These are phyloP conservation scores for Zoanthus sociatus DNA, from an alignment of 92 coral and sea anemone species.

Conservation along the genomic window DNA sequence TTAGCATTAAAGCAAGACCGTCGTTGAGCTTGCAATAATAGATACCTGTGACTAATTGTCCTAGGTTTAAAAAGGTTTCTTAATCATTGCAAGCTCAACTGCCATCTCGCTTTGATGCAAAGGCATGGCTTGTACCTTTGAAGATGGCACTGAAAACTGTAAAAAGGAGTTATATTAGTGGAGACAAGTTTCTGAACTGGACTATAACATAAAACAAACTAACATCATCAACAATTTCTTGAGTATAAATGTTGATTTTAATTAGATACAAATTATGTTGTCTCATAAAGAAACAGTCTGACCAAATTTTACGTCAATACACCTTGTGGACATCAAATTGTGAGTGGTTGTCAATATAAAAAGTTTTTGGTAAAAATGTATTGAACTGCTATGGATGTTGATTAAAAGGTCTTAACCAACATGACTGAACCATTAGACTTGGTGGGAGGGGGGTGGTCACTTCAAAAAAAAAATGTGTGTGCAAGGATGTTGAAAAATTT, in stretches of 20 bases:
- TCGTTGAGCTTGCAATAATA: neutral
- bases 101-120: conserved; percentile 20
- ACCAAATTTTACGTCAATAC: conserved; percentile 4
- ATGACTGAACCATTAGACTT: neutral
- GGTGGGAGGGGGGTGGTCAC: no score
- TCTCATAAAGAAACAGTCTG: neutral
- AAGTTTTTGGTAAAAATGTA: neutral
- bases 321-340: neutral
- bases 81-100: neutral
- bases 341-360: neutral
- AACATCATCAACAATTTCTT: conserved; percentile 18
- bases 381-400: neutral
- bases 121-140: conserved; percentile 7
- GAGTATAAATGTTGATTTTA: neutral
- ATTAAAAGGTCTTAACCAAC: neutral
- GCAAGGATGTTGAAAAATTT: no score
- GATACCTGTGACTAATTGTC: conserved; percentile 18
- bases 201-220: conserved; percentile 12
- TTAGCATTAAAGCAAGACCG: neutral
- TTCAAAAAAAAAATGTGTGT: no score
- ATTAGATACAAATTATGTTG: neutral
- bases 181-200: conserved; percentile 10
- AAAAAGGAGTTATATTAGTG: conserved; percentile 13
- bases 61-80: conserved; percentile 13
- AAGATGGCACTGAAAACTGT: conserved; percentile 16